These are phyloP conservation scores for Herpailurus yagouaroundi DNA, from an alignment of 2,113 vertebrate genomes.

Conservation along the genomic window DNA sequence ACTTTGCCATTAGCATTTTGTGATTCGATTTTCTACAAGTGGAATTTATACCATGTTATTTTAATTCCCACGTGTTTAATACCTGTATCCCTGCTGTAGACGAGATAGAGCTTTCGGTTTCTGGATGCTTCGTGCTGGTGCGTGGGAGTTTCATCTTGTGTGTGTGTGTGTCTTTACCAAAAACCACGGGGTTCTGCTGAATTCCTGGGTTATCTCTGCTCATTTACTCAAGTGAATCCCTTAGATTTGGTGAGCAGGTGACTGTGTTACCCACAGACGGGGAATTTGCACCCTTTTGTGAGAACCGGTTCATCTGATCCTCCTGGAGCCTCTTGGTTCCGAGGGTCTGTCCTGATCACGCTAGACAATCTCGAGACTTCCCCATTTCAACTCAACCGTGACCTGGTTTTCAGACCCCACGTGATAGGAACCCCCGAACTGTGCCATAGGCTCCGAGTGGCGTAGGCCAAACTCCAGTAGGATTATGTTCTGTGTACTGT, in stretches of 20 bases:
- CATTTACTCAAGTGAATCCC: not conserved
- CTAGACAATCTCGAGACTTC: not conserved
- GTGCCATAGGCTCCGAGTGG: not conserved
- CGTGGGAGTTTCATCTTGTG: not conserved
- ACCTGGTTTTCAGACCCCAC: not conserved
- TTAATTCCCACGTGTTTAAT: slow-evolving; percentile 53
- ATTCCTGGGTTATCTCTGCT: not conserved
- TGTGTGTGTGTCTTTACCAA: not conserved
- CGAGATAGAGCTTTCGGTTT: slow-evolving; percentile 14
- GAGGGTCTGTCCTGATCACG: not conserved
- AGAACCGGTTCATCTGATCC: not conserved
- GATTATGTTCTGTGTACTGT: not conserved
- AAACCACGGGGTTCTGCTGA: not conserved
- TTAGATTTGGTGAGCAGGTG: not conserved
- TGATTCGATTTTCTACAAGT: slow-evolving; percentile 38
- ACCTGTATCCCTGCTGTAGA: slow-evolving; percentile 21
- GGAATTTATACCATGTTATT: slow-evolving; percentile 19
- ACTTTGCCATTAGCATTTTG: slow-evolving; percentile 34
- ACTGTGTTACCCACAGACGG: not conserved
- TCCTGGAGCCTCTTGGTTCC: not conserved
- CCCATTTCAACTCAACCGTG: not conserved
- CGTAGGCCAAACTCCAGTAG: not conserved
- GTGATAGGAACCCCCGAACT: not conserved
- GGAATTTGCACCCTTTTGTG: not conserved
- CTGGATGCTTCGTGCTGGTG: not conserved